These are phyloP conservation scores for Steinernema scapterisci DNA, from an alignment of 2,888 invertebrate genomes.

Conservation along the genomic window DNA sequence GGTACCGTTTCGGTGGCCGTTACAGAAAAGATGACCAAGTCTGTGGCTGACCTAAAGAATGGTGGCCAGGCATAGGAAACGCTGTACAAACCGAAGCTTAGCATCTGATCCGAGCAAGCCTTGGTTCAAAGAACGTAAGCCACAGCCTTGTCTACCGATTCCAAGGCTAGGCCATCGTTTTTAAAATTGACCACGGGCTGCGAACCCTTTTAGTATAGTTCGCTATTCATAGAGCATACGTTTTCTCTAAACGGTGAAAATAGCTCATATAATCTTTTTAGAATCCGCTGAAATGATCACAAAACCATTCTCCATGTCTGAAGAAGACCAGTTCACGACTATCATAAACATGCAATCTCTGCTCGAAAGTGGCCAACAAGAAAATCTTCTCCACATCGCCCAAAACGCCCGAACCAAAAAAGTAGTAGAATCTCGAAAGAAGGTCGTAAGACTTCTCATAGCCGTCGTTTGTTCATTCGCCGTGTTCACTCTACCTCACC, in stretches of 20 bases:
- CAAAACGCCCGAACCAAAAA: constrained; percentile 74
- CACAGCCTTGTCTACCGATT: too few species aligned
- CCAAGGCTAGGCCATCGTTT: too few species aligned
- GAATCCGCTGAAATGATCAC: background rate
- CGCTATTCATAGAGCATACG: too few species aligned
- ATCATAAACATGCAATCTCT: background rate
- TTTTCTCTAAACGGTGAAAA: background rate
- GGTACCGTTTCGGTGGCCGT: too few species aligned
- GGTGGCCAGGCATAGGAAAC: too few species aligned
- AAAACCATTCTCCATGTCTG: background rate
- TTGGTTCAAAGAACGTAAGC: too few species aligned
- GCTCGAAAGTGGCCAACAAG: constrained; percentile 1
- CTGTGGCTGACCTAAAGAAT: too few species aligned
- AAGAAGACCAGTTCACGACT: background rate
- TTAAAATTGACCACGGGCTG: too few species aligned
- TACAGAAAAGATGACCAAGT: too few species aligned
- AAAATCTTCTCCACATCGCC: constrained; percentile 74
- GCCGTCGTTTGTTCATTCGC: constrained; percentile 87
- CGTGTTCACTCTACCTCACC: constrained; percentile 85
- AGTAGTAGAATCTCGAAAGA: constrained; percentile 19
- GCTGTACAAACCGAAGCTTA: too few species aligned
- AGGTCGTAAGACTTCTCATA: constrained; percentile 81
- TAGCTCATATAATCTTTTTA: background rate
- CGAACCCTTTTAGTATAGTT: too few species aligned
- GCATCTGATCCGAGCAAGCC: too few species aligned